phyloP scores from a whole-genome alignment of 2,888 invertebrate species.

The Eupithecia tripunctaria region DNA sequence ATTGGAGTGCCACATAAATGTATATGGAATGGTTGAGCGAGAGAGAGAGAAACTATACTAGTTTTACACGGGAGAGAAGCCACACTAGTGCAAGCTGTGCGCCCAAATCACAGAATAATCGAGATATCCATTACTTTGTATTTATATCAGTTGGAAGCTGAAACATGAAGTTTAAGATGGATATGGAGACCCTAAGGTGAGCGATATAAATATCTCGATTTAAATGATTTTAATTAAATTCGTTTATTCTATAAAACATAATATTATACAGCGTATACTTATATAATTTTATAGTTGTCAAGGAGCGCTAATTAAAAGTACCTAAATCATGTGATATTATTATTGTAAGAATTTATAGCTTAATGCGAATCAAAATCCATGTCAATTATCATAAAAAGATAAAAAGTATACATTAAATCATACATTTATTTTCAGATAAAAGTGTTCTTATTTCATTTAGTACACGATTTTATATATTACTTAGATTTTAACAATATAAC shows the following conservation, averaged over 20 bases:
- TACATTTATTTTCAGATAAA: neutral
- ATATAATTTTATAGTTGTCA: too few relatives aligned
- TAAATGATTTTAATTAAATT: too few relatives aligned
- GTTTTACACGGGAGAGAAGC: too few relatives aligned
- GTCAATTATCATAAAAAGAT: slow-evolving; percentile 17
- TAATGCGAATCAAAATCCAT: neutral
- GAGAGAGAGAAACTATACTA: too few relatives aligned
- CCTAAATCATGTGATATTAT: slow-evolving; percentile 21
- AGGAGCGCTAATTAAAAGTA: neutral
- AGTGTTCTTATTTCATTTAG: neutral
- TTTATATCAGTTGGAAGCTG: neutral
- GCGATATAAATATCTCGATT: neutral
- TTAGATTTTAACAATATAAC: neutral
- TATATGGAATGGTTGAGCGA: too few relatives aligned
- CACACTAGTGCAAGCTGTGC: too few relatives aligned
- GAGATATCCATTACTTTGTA: too few relatives aligned
- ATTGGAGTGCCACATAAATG: too few relatives aligned
- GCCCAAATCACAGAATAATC: too few relatives aligned
- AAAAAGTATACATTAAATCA: slow-evolving; percentile 3
- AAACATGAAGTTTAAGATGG: neutral
- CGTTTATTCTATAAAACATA: too few relatives aligned
- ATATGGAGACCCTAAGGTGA: neutral
- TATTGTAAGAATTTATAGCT: slow-evolving; percentile 6
- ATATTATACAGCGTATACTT: too few relatives aligned
- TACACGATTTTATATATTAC: neutral